Conservation (phyloP, 2,797 vertebrate genomes). For the Heteromormyrus szaboi region DNA sequence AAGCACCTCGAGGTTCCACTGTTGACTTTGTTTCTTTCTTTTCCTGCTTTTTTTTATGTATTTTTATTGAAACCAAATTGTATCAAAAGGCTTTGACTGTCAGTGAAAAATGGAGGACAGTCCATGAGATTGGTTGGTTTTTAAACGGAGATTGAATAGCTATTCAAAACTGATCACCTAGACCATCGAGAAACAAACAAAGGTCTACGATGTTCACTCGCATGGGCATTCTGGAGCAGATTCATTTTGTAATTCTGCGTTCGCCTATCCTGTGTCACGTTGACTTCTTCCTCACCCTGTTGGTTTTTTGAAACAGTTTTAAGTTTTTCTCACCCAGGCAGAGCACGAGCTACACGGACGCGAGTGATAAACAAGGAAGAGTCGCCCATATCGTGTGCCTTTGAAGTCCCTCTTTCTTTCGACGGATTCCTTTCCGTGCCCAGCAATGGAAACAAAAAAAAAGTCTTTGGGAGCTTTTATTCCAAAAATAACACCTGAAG, state of each 20-base stretch:
- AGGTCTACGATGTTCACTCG: neutral
- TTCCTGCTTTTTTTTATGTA: constrained; percentile 42
- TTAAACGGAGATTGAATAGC: neutral
- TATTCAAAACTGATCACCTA: neutral
- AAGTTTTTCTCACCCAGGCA: constrained; percentile 32
- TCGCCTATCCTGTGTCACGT: constrained; percentile 9
- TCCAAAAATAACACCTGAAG: constrained; percentile 34
- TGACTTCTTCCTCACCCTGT: constrained; percentile 48
- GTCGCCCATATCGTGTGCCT: constrained; percentile 70
- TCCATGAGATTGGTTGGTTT: constrained; percentile 13
- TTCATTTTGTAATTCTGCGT: constrained; percentile 28
- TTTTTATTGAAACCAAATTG: constrained; percentile 57
- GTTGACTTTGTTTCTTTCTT: constrained; percentile 29
- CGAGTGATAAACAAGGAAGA: constrained; percentile 53
- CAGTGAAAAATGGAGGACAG: constrained; percentile 47
- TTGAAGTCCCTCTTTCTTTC: constrained; percentile 50
- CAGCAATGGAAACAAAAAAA: constrained; percentile 10
- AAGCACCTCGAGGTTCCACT: constrained; percentile 41
- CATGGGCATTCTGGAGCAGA: constrained; percentile 27
- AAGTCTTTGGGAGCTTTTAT: neutral
- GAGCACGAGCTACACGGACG: constrained; percentile 48
- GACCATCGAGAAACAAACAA: neutral
- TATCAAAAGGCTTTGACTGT: constrained; percentile 60
- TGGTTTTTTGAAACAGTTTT: constrained; percentile 32
- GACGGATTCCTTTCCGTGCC: constrained; percentile 22